A percentile compares a stretch with the other conserved stretches of the same genome.
Evolutionary conservation across 2,888 invertebrate genomes (phyloP).

Genomic region (Agapostemon virescens): DNA sequence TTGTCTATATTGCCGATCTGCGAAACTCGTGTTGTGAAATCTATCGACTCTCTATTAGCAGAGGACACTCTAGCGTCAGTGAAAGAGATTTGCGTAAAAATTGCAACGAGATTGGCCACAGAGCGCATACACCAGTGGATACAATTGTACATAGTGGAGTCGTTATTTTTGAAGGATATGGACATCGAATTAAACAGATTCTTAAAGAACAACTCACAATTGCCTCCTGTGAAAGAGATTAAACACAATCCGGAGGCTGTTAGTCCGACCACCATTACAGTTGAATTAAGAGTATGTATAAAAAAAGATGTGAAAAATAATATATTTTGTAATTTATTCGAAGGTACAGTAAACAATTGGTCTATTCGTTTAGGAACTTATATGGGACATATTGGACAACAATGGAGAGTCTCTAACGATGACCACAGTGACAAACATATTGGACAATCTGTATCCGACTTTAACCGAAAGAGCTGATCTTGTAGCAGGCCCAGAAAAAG

Average conservation of each 20-base stretch:
- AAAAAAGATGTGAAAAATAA: conserved; percentile 8
- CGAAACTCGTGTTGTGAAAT: conserved; percentile 67
- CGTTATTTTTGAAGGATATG: conserved; percentile 74
- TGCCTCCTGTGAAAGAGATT: conserved; percentile 48
- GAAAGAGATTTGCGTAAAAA: conserved; percentile 81
- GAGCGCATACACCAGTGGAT: conserved; percentile 83
- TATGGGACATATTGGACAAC: conserved; percentile 75
- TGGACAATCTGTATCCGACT: conserved; percentile 67
- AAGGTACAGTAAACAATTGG: too few relatives aligned
- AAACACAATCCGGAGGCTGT: conserved; percentile 68
- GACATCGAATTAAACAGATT: conserved; percentile 68
- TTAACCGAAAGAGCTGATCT: conserved; percentile 73
- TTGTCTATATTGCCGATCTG: conserved; percentile 70
- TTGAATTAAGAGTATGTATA: conserved; percentile 71
- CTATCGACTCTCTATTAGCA: conserved; percentile 82
- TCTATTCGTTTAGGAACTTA: conserved; percentile 63
- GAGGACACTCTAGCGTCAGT: conserved; percentile 81
- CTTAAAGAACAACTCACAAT: conserved; percentile 57
- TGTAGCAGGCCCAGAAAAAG: conserved; percentile 64
- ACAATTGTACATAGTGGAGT: conserved; percentile 79
- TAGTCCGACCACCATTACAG: conserved; percentile 70
- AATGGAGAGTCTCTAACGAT: conserved; percentile 64
- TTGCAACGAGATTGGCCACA: conserved; percentile 81
- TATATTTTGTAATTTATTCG: conserved; percentile 6
- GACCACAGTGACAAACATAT: conserved; percentile 59